These are phyloP conservation scores for Tetragonula carbonaria DNA, from an alignment of 2,888 invertebrate species.

Conservation along the genomic window DNA sequence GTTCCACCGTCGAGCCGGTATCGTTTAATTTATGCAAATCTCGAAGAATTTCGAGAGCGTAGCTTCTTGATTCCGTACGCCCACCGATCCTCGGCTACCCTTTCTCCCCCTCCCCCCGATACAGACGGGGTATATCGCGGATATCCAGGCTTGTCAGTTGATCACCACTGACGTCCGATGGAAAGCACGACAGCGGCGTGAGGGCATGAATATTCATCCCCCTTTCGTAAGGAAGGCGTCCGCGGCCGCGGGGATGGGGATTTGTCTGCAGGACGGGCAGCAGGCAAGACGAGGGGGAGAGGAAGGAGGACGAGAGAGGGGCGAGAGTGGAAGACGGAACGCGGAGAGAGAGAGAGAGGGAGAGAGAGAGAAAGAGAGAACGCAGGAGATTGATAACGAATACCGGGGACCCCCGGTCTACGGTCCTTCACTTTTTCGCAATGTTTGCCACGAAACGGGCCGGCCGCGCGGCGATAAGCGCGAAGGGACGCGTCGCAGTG, in stretches of 20 bases:
- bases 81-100: conserved; percentile 7
- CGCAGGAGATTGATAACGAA: conserved; percentile 82
- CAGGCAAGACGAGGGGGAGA: conserved; percentile 55
- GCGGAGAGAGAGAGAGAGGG: conserved; percentile 65
- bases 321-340: conserved; percentile 55
- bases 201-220: conserved; percentile 83
- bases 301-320: conserved; percentile 36
- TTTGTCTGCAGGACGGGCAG: conserved; percentile 52
- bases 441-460: conserved; percentile 79
- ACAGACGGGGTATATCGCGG: conserved; percentile 45
- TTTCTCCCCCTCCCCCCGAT: background rate
- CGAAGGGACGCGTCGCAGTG: conserved; percentile 68
- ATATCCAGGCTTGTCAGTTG: conserved; percentile 74
- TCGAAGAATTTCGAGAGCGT: background rate
- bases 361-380: conserved; percentile 54
- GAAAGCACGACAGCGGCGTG: conserved; percentile 78
- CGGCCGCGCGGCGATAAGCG: conserved; percentile 79
- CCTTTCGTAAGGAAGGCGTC: conserved; percentile 79
- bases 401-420: conserved; percentile 68
- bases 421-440: conserved; percentile 82
- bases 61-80: background rate
- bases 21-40: background rate
- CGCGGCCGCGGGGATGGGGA: conserved; percentile 52
- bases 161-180: conserved; percentile 83
- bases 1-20: background rate